Evolutionary conservation across 1,140 invertebrate genomes (phyloP), one percentile per base, ranked within the genome.

Genomic region (Bilobella aurantiaca): DNA sequence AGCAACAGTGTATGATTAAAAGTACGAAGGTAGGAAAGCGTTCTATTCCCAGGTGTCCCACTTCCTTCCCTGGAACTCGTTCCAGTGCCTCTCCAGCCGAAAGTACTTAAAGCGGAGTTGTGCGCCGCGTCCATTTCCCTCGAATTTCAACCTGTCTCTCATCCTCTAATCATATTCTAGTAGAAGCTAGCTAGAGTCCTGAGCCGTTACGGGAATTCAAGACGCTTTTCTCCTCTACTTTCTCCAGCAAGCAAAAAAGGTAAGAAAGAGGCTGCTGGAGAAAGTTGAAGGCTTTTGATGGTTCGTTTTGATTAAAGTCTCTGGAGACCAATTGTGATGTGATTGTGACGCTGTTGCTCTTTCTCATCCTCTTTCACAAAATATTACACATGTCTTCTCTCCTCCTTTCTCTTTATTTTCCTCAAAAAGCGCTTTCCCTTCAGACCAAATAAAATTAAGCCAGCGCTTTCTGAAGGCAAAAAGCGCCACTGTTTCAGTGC

Each of bases 231-330:
- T n/a, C n/a, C n/a, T n/a, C n/a, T n/a, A n/a, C n/a, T 42, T 42
- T 42, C 37, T n/a, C 37, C 37, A 42, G 37, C 3, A 23, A 53
- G 34, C 14, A 53, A 23, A 5, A 23, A 53, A 53, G 49, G 49
- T 53, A 53, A 53, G 49, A 53, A 23, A 53, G 49, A 53, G 21
- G 25, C 14, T 16, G 21, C 5, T 18, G 23, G 23, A 53, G 49
- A 53, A 53, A 53, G 49, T 53, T 53, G 49, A 53, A 53, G 49
- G 49, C 49, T 53, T 53, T 53, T 53, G 49, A 53, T 53, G 49
- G 49, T 53, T 53, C 49, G 49, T 53, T 53, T 53, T 53, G 49
- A 53, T 53, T 53, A 53, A 53, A 53, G 14, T 53, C 49, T 23
- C 49, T 16, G 21, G 49, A 53, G 49, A 53, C 49, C 49, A 53